Percentiles rank a stretch among this genome's conserved stretches.
phyloP scores from a whole-genome alignment of 1,140 invertebrate species.

The Drosophila suzukii region DNA sequence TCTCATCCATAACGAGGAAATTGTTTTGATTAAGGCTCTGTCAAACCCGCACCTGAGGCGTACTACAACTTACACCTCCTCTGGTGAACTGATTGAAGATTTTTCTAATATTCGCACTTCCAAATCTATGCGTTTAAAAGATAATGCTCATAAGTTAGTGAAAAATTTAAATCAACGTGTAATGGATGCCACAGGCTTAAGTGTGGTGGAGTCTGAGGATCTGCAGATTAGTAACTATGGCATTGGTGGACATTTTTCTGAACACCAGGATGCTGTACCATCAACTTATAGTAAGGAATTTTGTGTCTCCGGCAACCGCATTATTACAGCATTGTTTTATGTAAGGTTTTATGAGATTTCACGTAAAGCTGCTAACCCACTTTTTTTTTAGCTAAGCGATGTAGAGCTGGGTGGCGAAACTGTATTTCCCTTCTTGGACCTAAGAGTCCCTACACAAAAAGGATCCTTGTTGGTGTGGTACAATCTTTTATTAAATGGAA shows the following conservation, averaged over 20 bases:
- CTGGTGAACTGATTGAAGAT: not conserved
- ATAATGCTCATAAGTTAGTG: not conserved
- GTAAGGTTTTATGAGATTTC: not conserved
- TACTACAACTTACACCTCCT: not conserved
- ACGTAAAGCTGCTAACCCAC: not conserved
- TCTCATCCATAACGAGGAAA: constrained; percentile 12
- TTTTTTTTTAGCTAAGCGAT: constrained; percentile 16
- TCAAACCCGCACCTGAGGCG: constrained; percentile 11
- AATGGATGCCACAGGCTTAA: constrained; percentile 14
- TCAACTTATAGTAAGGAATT: not conserved
- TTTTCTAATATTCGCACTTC: constrained; percentile 17
- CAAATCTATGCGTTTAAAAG: constrained; percentile 9
- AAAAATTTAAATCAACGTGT: constrained; percentile 21
- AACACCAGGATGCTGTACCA: constrained; percentile 2
- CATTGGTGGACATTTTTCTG: constrained; percentile 15
- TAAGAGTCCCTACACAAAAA: constrained; percentile 11
- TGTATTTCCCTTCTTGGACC: constrained; percentile 11
- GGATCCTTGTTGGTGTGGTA: constrained; percentile 22
- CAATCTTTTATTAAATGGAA: constrained; percentile 16
- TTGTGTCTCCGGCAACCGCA: constrained; percentile 13
- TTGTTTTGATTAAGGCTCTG: constrained; percentile 5
- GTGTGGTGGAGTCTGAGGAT: constrained; percentile 5
- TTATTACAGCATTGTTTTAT: constrained; percentile 19
- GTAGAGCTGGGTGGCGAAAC: constrained; percentile 29
- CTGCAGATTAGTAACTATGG: constrained; percentile 22